Percentiles rank a stretch among this genome's conserved stretches.
Evolutionary conservation across 2,113 vertebrate genomes (phyloP).

Genomic region (Vulpes ferrilata): DNA sequence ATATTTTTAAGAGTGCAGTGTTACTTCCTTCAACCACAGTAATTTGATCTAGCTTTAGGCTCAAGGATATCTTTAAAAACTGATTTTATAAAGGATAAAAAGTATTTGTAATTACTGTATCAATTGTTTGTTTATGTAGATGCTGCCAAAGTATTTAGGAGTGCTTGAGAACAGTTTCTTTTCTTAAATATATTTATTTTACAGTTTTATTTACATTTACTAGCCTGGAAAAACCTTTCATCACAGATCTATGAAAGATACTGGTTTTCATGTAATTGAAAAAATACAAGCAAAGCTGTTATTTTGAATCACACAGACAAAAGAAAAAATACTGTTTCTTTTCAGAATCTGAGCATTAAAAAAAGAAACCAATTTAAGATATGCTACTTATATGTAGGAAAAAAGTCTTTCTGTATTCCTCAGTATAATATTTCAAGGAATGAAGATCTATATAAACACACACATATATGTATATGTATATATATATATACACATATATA

Average conservation of each 20-base stretch:
- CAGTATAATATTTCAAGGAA: conserved; percentile 64
- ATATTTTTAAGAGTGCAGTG: not conserved
- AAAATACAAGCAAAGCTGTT: conserved; percentile 77
- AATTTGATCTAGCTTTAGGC: conserved; percentile 66
- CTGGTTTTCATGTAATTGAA: conserved; percentile 69
- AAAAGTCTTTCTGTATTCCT: conserved; percentile 51
- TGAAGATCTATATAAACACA: conserved; percentile 3
- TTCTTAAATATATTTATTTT: conserved; percentile 77
- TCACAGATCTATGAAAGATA: conserved; percentile 63
- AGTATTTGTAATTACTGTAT: conserved; percentile 70
- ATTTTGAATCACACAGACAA: conserved; percentile 74
- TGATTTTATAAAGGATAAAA: conserved; percentile 62
- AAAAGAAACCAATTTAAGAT: conserved; percentile 68
- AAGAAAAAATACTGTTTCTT: conserved; percentile 67
- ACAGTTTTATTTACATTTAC: conserved; percentile 76
- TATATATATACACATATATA: not conserved
- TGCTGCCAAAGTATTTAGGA: conserved; percentile 72
- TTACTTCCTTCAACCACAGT: conserved; percentile 43
- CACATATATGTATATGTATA: not conserved
- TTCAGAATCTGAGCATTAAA: conserved; percentile 63
- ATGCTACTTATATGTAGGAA: conserved; percentile 31
- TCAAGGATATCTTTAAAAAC: conserved; percentile 57
- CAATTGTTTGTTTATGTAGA: conserved; percentile 68
- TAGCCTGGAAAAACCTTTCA: conserved; percentile 71
- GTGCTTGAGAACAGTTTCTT: conserved; percentile 65